Evolutionary conservation across 2,113 vertebrate genomes (phyloP).

Genomic region (Pollachius pollachius): DNA sequence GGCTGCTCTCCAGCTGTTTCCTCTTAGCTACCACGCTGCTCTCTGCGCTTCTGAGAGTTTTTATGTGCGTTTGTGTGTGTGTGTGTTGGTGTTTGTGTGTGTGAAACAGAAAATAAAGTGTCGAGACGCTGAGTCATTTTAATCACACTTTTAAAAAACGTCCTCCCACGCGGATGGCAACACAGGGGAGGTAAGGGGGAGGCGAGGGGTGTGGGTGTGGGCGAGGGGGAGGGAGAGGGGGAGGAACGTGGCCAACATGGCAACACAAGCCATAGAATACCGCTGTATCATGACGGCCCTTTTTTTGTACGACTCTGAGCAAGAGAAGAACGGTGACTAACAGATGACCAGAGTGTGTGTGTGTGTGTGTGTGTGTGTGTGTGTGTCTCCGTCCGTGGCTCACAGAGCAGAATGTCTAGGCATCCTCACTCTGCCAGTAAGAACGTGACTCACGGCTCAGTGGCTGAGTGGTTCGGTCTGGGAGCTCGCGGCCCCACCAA

Average conservation of each 20-base stretch:
- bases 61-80: conserved; percentile 10
- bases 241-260: background rate
- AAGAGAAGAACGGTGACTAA: conserved; percentile 37
- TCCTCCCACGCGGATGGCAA: conserved; percentile 38
- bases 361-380: conserved; percentile 17
- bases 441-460: conserved; percentile 56
- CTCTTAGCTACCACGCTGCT: conserved; percentile 69
- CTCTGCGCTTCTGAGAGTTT: conserved; percentile 51
- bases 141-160: conserved; percentile 49
- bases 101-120: conserved; percentile 38
- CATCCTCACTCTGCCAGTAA: conserved; percentile 56
- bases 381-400: conserved; percentile 28
- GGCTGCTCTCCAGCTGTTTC: conserved; percentile 72
- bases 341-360: conserved; percentile 41
- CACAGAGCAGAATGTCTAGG: conserved; percentile 29
- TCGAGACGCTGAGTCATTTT: conserved; percentile 52
- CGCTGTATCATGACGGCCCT: background rate
- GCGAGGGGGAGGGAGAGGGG: conserved; percentile 8
- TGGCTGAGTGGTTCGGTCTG: conserved; percentile 18
- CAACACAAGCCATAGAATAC: conserved; percentile 11
- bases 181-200: background rate
- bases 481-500: conserved; percentile 14
- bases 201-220: background rate
- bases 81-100: conserved; percentile 8
- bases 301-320: conserved; percentile 11